phyloP scores from a whole-genome alignment of 2,797 vertebrate species.

The Megalops cyprinoides region DNA sequence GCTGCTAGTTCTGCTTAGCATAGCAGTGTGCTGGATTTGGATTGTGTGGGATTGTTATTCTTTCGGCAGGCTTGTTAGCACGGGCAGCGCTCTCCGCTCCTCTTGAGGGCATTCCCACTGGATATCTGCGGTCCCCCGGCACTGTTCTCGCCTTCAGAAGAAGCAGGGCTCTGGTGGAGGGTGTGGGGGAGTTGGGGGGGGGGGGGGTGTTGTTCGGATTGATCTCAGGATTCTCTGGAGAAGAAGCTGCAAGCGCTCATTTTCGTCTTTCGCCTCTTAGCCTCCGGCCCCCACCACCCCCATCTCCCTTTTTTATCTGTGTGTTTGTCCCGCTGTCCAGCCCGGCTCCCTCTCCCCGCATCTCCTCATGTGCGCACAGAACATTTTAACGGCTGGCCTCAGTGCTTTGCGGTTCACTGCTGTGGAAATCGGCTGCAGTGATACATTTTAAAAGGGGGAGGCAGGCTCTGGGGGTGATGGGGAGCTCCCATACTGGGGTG shows the following conservation, averaged over 20 bases:
- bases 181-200: background rate
- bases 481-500: too few relatives aligned
- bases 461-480: too few relatives aligned
- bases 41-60: background rate
- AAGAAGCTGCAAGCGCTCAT: background rate
- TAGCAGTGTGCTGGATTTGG: background rate
- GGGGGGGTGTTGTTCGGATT: background rate
- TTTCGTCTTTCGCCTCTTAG: background rate
- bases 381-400: too few relatives aligned
- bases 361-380: too few relatives aligned
- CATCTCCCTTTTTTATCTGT: background rate
- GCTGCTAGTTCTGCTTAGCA: too few relatives aligned
- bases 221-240: slow-evolving; percentile 14
- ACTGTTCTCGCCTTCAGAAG: background rate
- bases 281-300: background rate
- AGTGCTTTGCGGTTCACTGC: too few relatives aligned
- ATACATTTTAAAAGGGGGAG: too few relatives aligned
- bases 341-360: background rate
- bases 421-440: too few relatives aligned
- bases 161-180: background rate
- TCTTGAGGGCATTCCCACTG: background rate
- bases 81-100: background rate
- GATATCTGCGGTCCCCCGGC: background rate
- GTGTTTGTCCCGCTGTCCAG: background rate
- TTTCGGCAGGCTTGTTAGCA: slow-evolving; percentile 2